Evolutionary conservation across 2,113 vertebrate species (phyloP).

Genomic region (Puma concolor): DNA sequence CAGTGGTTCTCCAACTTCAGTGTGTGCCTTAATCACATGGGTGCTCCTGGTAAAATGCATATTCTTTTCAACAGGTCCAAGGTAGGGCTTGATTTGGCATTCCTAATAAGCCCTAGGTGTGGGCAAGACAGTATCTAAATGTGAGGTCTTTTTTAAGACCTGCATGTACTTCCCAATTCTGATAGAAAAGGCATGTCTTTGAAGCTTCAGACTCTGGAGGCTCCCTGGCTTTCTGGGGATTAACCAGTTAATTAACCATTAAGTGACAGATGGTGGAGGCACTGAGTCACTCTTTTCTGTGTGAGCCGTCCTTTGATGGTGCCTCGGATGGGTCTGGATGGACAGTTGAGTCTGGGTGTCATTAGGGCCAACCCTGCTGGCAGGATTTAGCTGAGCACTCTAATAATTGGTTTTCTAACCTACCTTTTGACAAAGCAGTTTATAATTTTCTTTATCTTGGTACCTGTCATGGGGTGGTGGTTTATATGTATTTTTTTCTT

Average conservation of each 20-base stretch:
- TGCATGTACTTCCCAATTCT: not conserved
- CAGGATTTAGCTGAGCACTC: not conserved
- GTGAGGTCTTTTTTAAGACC: not conserved
- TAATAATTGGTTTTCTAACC: conserved; percentile 38
- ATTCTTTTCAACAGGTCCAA: not conserved
- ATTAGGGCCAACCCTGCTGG: not conserved
- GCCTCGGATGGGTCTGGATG: not conserved
- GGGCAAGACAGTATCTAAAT: not conserved
- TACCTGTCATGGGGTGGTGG: not conserved
- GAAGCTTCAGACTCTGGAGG: not conserved
- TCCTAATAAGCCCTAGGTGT: not conserved
- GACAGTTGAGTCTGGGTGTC: conserved; percentile 1
- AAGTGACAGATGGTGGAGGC: not conserved
- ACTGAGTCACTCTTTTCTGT: not conserved
- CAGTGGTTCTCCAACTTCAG: accelerated
- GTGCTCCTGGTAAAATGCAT: not conserved
- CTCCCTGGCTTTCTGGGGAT: not conserved
- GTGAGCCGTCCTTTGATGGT: not conserved
- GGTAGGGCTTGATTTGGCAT: not conserved
- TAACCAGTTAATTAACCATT: not conserved
- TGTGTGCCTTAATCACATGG: not conserved
- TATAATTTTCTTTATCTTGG: conserved; percentile 70
- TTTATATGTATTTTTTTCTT: conserved; percentile 27
- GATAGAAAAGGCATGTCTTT: not conserved
- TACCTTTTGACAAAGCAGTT: conserved; percentile 53